Conservation (phyloP, 2,113 vertebrate genomes). For the Halcyon senegalensis region DNA sequence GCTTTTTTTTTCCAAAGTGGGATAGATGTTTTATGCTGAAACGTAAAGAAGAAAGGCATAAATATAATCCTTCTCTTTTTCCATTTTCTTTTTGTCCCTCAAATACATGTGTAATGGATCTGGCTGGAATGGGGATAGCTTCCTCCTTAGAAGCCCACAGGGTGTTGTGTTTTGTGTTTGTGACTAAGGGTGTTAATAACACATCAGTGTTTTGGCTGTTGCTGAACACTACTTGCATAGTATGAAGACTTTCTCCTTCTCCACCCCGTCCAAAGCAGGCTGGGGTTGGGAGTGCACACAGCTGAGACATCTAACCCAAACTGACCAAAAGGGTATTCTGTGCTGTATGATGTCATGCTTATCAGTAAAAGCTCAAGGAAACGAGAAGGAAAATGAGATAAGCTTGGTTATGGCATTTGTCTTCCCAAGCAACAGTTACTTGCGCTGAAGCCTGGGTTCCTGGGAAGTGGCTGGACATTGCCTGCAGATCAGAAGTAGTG, state of each 20-base stretch:
- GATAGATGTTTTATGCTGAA: not conserved
- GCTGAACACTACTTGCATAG: not conserved
- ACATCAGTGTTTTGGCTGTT: not conserved
- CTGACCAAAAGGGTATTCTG: not conserved
- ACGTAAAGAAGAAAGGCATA: not conserved
- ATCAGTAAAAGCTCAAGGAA: not conserved
- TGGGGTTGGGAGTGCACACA: not conserved
- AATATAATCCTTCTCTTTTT: not conserved
- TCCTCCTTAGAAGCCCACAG: not conserved
- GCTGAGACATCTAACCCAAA: not conserved
- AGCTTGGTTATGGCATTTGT: not conserved
- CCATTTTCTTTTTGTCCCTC: not conserved
- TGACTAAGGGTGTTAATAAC: not conserved
- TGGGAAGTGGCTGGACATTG: not conserved
- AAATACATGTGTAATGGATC: not conserved
- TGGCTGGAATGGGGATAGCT: not conserved
- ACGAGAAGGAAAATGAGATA: not conserved
- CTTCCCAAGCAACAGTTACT: not conserved
- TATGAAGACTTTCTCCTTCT: not conserved
- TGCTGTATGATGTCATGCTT: not conserved
- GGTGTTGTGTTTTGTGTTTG: not conserved
- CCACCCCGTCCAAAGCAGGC: not conserved
- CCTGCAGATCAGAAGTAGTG: not conserved
- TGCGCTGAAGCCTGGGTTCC: fast-evolving
- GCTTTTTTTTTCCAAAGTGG: not conserved